phyloP scores from a whole-genome alignment of 2,113 vertebrate species.

The Vombatus ursinus region DNA sequence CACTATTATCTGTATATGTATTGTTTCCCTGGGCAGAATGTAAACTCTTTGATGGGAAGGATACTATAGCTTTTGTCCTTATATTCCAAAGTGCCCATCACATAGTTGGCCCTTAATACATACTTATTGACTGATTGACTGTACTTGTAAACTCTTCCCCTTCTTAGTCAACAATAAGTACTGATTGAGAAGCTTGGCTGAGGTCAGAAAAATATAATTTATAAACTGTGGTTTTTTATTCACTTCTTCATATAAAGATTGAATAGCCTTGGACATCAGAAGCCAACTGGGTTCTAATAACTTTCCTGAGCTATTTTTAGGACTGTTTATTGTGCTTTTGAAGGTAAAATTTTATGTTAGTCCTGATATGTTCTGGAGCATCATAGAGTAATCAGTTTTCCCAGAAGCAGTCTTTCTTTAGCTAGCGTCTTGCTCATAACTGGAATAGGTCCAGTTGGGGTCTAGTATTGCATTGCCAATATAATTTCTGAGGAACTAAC shows the following conservation, averaged over 20 bases:
- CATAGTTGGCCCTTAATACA: neutral
- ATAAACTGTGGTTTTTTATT: neutral
- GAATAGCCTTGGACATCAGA: neutral
- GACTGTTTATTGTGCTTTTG: neutral
- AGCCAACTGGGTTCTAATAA: neutral
- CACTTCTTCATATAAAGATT: neutral
- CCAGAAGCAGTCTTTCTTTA: neutral
- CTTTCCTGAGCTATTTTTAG: neutral
- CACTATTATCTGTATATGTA: neutral
- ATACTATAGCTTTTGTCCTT: neutral
- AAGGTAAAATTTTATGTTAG: neutral
- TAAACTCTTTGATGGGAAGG: neutral
- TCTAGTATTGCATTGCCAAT: neutral
- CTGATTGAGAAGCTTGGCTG: neutral
- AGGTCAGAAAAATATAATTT: neutral
- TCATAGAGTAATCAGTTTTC: neutral
- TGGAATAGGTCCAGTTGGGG: neutral
- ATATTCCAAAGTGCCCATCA: neutral
- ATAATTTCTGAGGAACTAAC: neutral
- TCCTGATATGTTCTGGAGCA: neutral
- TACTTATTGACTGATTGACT: neutral
- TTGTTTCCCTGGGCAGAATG: neutral
- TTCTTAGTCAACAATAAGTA: neutral
- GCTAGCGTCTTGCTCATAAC: neutral
- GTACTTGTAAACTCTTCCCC: neutral